phyloP scores from a whole-genome alignment of 2,113 vertebrate species.

The Crotalus tigris region DNA sequence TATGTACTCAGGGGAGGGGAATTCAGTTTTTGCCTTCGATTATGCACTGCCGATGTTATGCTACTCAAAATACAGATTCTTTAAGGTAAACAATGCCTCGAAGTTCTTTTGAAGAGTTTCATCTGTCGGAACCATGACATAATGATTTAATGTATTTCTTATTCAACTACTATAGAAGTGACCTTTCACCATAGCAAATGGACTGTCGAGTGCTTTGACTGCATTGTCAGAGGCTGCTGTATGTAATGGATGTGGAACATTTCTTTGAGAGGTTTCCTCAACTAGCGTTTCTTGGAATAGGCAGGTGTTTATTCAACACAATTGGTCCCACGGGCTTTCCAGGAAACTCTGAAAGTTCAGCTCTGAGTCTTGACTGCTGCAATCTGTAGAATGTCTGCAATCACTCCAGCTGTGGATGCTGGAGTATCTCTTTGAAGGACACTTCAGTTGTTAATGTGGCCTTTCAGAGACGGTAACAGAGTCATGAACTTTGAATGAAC shows the following conservation, averaged over 20 bases:
- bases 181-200: background rate
- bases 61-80: no score
- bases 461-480: background rate
- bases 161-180: background rate
- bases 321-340: background rate
- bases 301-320: background rate
- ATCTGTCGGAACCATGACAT: no score
- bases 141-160: background rate
- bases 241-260: background rate
- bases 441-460: background rate
- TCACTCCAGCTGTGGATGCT: background rate
- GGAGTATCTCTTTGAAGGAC: background rate
- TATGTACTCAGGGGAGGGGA: no score
- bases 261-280: background rate
- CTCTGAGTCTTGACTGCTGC: background rate
- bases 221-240: background rate
- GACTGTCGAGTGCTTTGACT: background rate
- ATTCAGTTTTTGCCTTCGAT: no score
- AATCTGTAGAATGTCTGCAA: background rate
- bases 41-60: no score
- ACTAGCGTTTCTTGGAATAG: background rate
- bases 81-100: no score
- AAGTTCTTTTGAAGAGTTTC: no score
- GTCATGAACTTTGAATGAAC: background rate
- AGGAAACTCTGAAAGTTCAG: background rate